Evolutionary conservation across 1,140 invertebrate genomes (phyloP).

Genomic region (Drosophila pseudoobscura): DNA sequence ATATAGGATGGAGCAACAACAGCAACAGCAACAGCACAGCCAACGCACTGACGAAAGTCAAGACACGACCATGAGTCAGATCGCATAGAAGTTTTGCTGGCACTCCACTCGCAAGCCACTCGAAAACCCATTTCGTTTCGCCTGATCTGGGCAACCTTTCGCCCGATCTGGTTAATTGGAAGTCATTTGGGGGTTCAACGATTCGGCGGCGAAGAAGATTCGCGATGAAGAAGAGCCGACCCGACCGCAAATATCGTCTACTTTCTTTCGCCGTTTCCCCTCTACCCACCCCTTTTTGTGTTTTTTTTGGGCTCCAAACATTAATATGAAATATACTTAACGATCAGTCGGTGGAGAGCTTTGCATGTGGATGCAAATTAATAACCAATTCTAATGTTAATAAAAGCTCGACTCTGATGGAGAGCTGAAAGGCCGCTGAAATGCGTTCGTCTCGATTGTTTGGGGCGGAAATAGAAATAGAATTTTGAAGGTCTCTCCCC

Average conservation of each 20-base stretch:
- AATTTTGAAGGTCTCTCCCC: conserved; percentile 58
- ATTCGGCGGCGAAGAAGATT: conserved; percentile 7
- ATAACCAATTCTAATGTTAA: conserved; percentile 73
- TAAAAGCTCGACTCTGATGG: conserved; percentile 30
- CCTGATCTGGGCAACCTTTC: conserved; percentile 53
- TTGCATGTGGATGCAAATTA: conserved; percentile 74
- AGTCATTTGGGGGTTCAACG: conserved; percentile 51
- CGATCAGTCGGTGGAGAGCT: conserved; percentile 26
- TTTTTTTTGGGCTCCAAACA: background rate
- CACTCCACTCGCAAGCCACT: conserved; percentile 11
- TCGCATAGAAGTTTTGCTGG: background rate
- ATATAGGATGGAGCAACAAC: conserved; percentile 30
- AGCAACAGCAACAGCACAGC: conserved; percentile 13
- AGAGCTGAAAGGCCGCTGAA: conserved; percentile 13
- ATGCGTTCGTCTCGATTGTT: conserved; percentile 30
- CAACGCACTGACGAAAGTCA: conserved; percentile 28
- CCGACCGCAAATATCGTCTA: conserved; percentile 1
- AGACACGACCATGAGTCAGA: conserved; percentile 46
- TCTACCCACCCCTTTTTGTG: background rate
- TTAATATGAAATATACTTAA: conserved; percentile 25
- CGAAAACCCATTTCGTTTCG: conserved; percentile 6
- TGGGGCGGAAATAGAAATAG: conserved; percentile 74
- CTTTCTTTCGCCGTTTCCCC: conserved; percentile 42
- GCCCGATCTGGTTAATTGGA: conserved; percentile 53
- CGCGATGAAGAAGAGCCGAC: conserved; percentile 13